Conservation (phyloP, 2,113 vertebrate genomes). For the Archocentrus centrarchus region DNA sequence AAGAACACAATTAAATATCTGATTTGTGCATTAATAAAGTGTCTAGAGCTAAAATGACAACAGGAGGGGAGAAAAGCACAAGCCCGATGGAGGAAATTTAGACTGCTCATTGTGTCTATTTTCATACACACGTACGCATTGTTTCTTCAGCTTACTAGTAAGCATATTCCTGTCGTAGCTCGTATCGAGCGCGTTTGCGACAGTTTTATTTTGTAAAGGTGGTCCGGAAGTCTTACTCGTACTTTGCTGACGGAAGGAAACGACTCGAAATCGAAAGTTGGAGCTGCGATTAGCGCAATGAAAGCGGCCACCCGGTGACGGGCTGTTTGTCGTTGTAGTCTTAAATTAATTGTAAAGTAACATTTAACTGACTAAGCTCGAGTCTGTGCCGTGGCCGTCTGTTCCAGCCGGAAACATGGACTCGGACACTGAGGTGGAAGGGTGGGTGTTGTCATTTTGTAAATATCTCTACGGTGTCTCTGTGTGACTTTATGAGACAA, state of each 20-base stretch:
- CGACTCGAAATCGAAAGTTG: background rate
- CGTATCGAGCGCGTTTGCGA: background rate
- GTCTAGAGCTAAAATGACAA: too few relatives aligned
- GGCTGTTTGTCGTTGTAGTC: background rate
- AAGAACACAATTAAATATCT: too few relatives aligned
- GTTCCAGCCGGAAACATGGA: background rate
- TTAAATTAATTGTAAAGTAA: background rate
- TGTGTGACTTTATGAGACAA: background rate
- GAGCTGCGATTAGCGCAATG: background rate
- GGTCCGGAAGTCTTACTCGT: background rate
- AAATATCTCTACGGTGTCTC: background rate
- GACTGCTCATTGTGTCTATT: background rate
- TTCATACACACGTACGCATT: background rate
- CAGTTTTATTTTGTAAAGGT: background rate
- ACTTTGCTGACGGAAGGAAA: background rate
- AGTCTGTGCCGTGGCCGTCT: background rate
- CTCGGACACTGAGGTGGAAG: conserved; percentile 10
- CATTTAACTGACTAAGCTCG: background rate
- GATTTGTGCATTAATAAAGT: too few relatives aligned
- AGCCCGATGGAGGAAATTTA: too few relatives aligned
- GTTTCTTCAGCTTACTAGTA: background rate
- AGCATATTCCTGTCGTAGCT: background rate
- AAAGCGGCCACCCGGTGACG: background rate
- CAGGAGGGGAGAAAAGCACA: too few relatives aligned
- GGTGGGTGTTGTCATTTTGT: background rate